Evolutionary conservation across 2,113 vertebrate species (phyloP).

Genomic region (Toxostoma redivivum): DNA sequence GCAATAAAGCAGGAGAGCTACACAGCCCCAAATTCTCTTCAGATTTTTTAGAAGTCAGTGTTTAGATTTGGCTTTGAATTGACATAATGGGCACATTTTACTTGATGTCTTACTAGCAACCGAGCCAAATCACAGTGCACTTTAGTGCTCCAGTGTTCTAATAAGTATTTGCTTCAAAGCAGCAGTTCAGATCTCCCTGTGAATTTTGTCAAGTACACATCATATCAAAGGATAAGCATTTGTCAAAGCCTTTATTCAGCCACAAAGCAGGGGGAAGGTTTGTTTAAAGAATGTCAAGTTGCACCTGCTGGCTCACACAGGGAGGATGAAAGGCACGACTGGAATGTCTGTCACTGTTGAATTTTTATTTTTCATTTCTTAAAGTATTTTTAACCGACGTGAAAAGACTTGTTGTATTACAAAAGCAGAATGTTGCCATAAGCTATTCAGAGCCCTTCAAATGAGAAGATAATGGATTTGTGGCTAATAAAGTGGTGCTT

Average conservation of each 20-base stretch:
- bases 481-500: conserved; percentile 68
- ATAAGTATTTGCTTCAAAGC: conserved; percentile 75
- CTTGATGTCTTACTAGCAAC: conserved; percentile 38
- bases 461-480: conserved; percentile 45
- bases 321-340: conserved; percentile 69
- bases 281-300: conserved; percentile 74
- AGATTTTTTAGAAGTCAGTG: conserved; percentile 32
- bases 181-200: conserved; percentile 64
- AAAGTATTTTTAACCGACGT: conserved; percentile 63
- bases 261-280: conserved; percentile 65
- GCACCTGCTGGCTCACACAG: conserved; percentile 52
- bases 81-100: conserved; percentile 56
- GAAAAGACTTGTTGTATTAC: conserved; percentile 52
- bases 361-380: conserved; percentile 66
- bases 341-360: conserved; percentile 65
- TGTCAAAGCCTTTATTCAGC: conserved; percentile 71
- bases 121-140: conserved; percentile 65
- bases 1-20: conserved; percentile 17
- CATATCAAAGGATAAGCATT: conserved; percentile 76
- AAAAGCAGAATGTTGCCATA: conserved; percentile 52
- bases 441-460: conserved; percentile 58
- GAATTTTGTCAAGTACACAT: conserved; percentile 77
- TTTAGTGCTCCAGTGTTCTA: conserved; percentile 68
- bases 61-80: conserved; percentile 62
- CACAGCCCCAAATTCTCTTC: conserved; percentile 32